These are phyloP conservation scores for Rhynchonycteris naso DNA, from an alignment of 2,797 vertebrate genomes.

Conservation along the genomic window DNA sequence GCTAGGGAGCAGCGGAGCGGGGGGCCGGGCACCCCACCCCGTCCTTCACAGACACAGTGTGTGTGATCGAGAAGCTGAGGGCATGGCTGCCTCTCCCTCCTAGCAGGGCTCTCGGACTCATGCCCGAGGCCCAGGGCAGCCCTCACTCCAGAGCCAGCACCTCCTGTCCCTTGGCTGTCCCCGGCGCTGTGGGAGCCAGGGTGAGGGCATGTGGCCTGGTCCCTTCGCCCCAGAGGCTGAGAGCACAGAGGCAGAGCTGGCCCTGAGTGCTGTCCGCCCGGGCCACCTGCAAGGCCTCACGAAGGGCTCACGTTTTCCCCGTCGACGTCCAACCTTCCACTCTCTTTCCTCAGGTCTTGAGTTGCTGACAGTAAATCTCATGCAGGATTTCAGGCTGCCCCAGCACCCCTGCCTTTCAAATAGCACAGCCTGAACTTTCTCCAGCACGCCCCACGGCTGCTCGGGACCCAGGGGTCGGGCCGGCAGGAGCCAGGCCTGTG, in stretches of 20 bases:
- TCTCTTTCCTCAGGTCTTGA: conserved; percentile 57
- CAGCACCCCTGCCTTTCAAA: neutral
- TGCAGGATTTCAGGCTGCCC: neutral
- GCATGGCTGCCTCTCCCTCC: neutral
- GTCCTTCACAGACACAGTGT: neutral
- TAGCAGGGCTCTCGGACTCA: neutral
- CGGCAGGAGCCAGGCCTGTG: neutral
- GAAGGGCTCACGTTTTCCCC: neutral
- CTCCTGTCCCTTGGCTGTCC: fast-evolving
- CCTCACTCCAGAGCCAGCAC: neutral
- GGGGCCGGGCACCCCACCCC: neutral
- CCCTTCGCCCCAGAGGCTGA: neutral
- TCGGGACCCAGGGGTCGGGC: neutral
- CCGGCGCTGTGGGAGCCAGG: neutral
- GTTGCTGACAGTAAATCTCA: conserved; percentile 51
- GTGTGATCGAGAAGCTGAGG: neutral
- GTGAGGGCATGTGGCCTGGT: neutral
- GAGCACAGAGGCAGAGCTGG: neutral
- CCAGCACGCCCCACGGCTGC: neutral
- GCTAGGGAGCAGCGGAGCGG: neutral
- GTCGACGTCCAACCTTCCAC: conserved; percentile 31
- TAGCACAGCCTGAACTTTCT: neutral
- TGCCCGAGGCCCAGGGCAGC: neutral
- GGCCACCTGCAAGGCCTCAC: neutral
- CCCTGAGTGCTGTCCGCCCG: conserved; percentile 3